Conservation (phyloP, 2,888 invertebrate genomes). For the Notodromas monacha region DNA sequence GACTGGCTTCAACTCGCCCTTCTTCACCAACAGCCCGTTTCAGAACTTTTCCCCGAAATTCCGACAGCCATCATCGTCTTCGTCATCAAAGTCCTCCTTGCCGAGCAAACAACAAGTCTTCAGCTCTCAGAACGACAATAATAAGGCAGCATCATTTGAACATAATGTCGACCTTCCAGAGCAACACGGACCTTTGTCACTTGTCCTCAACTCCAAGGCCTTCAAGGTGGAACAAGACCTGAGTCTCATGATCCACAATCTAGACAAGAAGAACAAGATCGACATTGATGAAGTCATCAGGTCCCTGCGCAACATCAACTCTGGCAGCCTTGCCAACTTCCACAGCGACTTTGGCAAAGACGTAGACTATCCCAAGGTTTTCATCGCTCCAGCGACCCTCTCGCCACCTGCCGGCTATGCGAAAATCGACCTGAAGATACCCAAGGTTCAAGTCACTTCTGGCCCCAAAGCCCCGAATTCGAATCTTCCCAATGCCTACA, state of each 20-base stretch:
- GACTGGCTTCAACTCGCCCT: not conserved
- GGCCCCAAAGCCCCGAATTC: no score
- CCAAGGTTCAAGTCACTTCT: no score
- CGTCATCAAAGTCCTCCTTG: no score
- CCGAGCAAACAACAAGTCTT: not conserved
- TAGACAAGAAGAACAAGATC: not conserved
- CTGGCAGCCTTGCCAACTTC: no score
- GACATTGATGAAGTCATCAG: not conserved
- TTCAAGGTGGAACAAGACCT: not conserved
- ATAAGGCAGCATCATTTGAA: no score
- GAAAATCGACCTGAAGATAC: not conserved
- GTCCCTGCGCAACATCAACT: no score
- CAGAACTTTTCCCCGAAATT: not conserved
- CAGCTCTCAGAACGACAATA: not conserved
- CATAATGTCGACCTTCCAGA: slow-evolving; percentile 1
- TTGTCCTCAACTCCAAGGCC: not conserved
- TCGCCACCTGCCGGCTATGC: not conserved
- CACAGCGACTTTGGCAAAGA: not conserved
- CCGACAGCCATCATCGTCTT: no score
- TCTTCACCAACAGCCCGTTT: not conserved
- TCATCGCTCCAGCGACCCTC: not conserved
- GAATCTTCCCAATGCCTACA: slow-evolving; percentile 1
- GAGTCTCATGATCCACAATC: not conserved
- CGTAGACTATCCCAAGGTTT: not conserved
- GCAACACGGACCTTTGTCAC: not conserved